Conservation (phyloP, 2,888 invertebrate species). For the Autographa pulchrina region DNA sequence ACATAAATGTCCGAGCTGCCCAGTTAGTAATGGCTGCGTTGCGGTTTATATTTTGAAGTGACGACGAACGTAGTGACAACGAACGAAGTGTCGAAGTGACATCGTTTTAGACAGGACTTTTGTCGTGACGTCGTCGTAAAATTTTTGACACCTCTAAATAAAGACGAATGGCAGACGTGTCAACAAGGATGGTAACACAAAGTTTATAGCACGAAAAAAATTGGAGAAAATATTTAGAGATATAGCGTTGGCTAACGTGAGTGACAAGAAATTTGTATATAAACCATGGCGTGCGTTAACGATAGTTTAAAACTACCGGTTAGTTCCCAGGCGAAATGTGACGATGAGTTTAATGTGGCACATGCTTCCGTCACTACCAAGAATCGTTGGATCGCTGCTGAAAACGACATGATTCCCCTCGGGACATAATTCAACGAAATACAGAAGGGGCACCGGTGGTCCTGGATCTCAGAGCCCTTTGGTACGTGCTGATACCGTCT, state of each 20-base stretch:
- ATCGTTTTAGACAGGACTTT: slow-evolving; percentile 11
- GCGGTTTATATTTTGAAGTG: slow-evolving; percentile 11
- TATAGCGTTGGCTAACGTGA: neutral
- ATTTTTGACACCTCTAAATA: neutral
- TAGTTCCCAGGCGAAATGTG: neutral
- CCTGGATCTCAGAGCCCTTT: neutral
- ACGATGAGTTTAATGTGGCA: neutral
- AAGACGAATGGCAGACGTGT: neutral
- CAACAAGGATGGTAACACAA: neutral
- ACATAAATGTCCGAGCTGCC: slow-evolving; percentile 59
- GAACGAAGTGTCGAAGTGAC: slow-evolving; percentile 12
- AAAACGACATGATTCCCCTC: neutral
- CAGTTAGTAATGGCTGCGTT: slow-evolving; percentile 48
- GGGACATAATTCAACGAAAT: slow-evolving; percentile 4
- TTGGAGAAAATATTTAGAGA: neutral
- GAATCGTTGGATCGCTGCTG: neutral
- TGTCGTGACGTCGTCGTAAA: neutral
- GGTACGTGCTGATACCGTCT: neutral
- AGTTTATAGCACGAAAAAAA: neutral
- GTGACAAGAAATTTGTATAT: neutral
- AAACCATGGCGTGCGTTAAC: neutral
- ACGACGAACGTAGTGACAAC: neutral
- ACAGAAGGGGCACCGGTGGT: slow-evolving; percentile 1
- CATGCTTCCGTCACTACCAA: neutral
- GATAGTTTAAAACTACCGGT: neutral